Conservation (phyloP, 2,797 vertebrate genomes). For the Malurus splendens region DNA sequence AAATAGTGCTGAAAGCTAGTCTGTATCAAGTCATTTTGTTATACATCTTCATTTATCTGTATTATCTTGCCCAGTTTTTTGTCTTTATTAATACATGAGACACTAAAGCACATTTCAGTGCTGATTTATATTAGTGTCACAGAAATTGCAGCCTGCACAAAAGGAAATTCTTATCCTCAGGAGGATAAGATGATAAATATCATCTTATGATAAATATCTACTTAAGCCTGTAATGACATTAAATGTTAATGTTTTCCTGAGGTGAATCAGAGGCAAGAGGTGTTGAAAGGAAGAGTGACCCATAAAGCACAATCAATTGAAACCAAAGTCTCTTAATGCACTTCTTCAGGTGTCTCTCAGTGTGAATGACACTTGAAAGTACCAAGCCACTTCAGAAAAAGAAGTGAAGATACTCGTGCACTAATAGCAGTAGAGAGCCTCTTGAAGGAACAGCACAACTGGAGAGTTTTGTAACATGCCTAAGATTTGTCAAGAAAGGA, state of each 20-base stretch:
- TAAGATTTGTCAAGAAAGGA: background rate
- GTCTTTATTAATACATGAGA: constrained; percentile 9
- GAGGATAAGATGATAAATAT: constrained; percentile 30
- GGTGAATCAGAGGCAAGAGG: background rate
- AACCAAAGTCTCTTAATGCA: background rate
- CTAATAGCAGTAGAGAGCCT: background rate
- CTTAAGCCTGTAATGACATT: constrained; percentile 6
- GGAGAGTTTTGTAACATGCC: background rate
- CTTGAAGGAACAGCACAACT: background rate
- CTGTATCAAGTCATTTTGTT: background rate
- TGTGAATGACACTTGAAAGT: background rate
- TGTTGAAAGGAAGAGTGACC: constrained; percentile 8
- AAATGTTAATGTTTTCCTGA: constrained; percentile 24
- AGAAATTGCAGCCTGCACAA: background rate
- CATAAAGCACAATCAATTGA: background rate
- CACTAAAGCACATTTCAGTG: background rate
- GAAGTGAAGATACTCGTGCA: background rate
- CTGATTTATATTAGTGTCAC: constrained; percentile 24
- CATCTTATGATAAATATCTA: constrained; percentile 35
- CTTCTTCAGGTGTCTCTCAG: background rate
- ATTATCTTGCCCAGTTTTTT: constrained; percentile 9
- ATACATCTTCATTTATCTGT: constrained; percentile 5
- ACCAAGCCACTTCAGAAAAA: background rate
- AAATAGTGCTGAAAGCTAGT: background rate
- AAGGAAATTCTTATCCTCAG: background rate